Percentiles rank a stretch among this genome's conserved stretches.
Evolutionary conservation across 2,113 vertebrate species (phyloP).

Genomic region (Microcebus lehilahytsara): DNA sequence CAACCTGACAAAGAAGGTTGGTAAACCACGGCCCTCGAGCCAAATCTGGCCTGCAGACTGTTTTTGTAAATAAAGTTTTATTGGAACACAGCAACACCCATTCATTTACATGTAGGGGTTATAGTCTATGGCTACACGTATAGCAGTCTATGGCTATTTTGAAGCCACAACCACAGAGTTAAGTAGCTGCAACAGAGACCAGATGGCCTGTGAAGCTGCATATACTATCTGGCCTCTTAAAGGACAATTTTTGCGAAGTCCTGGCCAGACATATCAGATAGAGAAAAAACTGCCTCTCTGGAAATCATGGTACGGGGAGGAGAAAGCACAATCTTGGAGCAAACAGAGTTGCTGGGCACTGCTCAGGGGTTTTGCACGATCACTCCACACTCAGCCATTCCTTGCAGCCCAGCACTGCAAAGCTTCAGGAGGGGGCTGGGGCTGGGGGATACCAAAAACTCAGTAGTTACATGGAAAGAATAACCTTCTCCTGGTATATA

Average conservation of each 20-base stretch:
- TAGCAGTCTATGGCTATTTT: not conserved
- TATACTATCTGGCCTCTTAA: not conserved
- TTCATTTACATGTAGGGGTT: too few species aligned
- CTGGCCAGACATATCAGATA: not conserved
- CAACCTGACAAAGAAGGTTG: not conserved
- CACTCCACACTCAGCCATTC: not conserved
- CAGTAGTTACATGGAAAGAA: too few species aligned
- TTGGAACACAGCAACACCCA: not conserved
- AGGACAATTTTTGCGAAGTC: not conserved
- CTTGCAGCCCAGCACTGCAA: not conserved
- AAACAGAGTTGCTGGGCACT: not conserved
- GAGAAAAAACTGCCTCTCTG: not conserved
- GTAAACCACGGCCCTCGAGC: too few species aligned
- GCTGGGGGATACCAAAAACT: too few species aligned
- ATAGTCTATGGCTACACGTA: not conserved
- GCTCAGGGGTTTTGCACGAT: not conserved
- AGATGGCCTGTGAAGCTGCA: not conserved
- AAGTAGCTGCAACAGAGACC: not conserved
- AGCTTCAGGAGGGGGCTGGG: too few species aligned
- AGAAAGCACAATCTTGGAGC: not conserved
- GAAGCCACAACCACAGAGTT: not conserved
- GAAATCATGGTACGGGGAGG: too few species aligned
- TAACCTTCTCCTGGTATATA: too few species aligned
- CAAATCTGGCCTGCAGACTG: not conserved
- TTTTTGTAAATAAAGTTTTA: not conserved